phyloP scores from a whole-genome alignment of 2,888 invertebrate genomes.

The Eristalis arbustorum region DNA sequence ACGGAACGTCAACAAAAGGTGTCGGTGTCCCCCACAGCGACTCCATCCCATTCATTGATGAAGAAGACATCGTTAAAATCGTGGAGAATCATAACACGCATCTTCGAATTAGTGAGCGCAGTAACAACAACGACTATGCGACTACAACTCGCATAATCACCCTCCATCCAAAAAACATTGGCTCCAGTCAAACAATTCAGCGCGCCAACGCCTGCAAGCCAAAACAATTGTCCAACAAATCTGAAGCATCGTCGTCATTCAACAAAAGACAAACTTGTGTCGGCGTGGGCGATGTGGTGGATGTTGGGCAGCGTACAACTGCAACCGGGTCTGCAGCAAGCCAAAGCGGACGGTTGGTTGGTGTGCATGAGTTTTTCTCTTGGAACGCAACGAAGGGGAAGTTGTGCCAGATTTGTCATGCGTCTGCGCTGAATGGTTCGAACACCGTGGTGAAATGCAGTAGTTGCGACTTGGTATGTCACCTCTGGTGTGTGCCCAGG shows the following conservation, averaged over 20 bases:
- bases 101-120: constrained; percentile 50
- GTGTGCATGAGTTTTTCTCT: constrained; percentile 60
- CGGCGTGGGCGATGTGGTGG: not conserved
- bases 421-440: constrained; percentile 52
- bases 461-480: constrained; percentile 70
- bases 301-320: not conserved
- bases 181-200: constrained; percentile 63
- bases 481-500: constrained; percentile 68
- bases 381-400: constrained; percentile 70
- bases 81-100: constrained; percentile 50
- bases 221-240: constrained; percentile 23
- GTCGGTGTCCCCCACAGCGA: constrained; percentile 42
- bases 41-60: constrained; percentile 71
- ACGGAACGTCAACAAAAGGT: constrained; percentile 22
- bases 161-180: constrained; percentile 67
- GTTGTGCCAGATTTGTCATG: constrained; percentile 71
- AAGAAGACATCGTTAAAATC: constrained; percentile 52
- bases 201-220: constrained; percentile 43
- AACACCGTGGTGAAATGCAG: constrained; percentile 67
- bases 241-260: not conserved
- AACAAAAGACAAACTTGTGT: not conserved
- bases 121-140: constrained; percentile 24
- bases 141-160: constrained; percentile 62
- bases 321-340: not conserved
- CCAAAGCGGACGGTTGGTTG: constrained; percentile 11